phyloP scores from a whole-genome alignment of 2,888 invertebrate genomes.

The Tupiocoris notatus region DNA sequence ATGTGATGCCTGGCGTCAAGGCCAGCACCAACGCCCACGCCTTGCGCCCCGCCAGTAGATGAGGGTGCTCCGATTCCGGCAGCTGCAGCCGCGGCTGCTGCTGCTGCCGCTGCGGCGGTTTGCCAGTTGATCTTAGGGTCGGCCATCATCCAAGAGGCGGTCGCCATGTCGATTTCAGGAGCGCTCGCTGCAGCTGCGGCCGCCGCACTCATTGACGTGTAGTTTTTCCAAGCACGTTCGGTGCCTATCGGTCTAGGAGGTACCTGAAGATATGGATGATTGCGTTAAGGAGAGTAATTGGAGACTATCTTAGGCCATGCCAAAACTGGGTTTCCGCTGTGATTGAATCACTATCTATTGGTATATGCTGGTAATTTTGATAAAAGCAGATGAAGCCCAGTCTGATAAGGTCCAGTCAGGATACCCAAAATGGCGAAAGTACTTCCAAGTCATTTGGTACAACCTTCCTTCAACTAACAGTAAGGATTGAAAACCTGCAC shows the following conservation, averaged over 20 bases:
- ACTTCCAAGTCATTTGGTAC: too few relatives aligned
- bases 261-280: constrained; percentile 56
- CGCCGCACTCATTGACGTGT: constrained; percentile 43
- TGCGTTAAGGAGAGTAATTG: too few relatives aligned
- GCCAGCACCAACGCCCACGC: constrained; percentile 12
- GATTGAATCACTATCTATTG: too few relatives aligned
- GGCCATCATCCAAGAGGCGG: constrained; percentile 56
- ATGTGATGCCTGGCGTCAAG: constrained; percentile 43
- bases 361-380: too few relatives aligned
- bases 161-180: constrained; percentile 53
- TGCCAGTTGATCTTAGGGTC: constrained; percentile 49
- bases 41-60: constrained; percentile 9
- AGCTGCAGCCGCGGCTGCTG: constrained; percentile 19
- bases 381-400: too few relatives aligned
- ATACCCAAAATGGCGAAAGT: too few relatives aligned
- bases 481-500: not conserved
- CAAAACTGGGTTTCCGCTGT: too few relatives aligned
- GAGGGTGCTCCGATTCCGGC: constrained; percentile 10
- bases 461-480: constrained; percentile 54
- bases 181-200: constrained; percentile 17
- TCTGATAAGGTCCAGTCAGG: too few relatives aligned
- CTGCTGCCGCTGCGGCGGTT: constrained; percentile 48
- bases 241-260: constrained; percentile 64
- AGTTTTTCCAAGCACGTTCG: constrained; percentile 71
- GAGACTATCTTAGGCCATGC: too few relatives aligned